A percentile compares a stretch with the other conserved stretches of the same genome.
Evolutionary conservation across 2,113 vertebrate species (phyloP).

Genomic region (Rhadina sibilatrix): DNA sequence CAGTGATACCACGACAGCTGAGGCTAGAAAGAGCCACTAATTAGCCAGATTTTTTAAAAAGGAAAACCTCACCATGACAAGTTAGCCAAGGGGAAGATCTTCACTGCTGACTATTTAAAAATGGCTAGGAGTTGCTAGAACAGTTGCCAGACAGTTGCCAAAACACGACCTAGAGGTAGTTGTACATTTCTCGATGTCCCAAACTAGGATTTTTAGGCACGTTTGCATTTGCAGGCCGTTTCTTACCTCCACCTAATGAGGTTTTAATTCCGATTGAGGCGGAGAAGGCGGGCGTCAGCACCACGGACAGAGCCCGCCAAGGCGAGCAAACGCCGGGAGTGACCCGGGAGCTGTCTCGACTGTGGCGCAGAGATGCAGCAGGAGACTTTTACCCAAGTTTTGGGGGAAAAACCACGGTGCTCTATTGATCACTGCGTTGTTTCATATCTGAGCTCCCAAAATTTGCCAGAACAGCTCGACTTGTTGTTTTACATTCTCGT

Average conservation of each 20-base stretch:
- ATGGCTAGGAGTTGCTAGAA: neutral
- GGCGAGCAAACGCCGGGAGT: neutral
- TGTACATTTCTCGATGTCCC: neutral
- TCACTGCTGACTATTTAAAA: neutral
- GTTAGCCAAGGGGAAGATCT: neutral
- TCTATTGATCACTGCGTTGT: neutral
- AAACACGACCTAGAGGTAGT: neutral
- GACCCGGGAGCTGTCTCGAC: neutral
- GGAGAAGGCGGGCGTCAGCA: slow-evolving; percentile 32
- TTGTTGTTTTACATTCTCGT: neutral
- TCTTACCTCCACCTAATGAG: no score
- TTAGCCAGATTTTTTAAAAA: neutral
- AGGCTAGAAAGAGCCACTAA: neutral
- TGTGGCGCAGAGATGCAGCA: accelerated
- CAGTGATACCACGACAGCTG: neutral
- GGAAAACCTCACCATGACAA: neutral
- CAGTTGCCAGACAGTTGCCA: neutral
- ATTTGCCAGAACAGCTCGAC: neutral
- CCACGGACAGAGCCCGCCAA: slow-evolving; percentile 69
- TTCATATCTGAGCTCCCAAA: neutral
- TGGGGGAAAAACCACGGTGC: accelerated
- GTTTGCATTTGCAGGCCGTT: accelerated
- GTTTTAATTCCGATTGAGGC: neutral
- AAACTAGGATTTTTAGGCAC: neutral
- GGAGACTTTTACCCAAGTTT: neutral